Evolutionary conservation across 2,888 invertebrate species (phyloP), one percentile per base, ranked within the genome.

Genomic region (Mamestra brassicae): DNA sequence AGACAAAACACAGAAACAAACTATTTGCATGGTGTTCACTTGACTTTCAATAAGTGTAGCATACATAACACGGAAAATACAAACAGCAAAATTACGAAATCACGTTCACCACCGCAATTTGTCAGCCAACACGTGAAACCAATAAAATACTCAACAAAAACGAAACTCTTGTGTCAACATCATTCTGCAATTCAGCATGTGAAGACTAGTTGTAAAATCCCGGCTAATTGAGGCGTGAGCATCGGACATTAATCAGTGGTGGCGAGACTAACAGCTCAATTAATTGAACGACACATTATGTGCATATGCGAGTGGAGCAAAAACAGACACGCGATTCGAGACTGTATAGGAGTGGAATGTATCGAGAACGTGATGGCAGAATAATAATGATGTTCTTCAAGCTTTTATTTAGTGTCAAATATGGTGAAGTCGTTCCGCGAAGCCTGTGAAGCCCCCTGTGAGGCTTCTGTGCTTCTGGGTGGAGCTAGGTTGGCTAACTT

Each of bases 211-310:
- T 81, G 81, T 83, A 81, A 76, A 76, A 71, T 73, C 70, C 62
- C n/a, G 17, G 71, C 66, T 87, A 86, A 88, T 83, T 84, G 83
- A 80, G 82, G 85, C 92, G 90, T 92, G 91, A 84, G 80, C 76
- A 77, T 67, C 61, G 67, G 5, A 50, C 79, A 87, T 92, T 85
- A 89, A 90, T 92, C 86, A 90, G 74, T 62, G 64, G 38, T 82
- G 60, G 86, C 89, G 83, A 87, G 80, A 88, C 87, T 89, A 89
- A 92, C 89, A 80, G 79, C 89, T 91, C 89, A 89, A 92, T 92
- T 92, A 92, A 89, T 89, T 85, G 88, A 85, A 87, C 85, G 85
- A 84, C 64, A 72, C 77, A 85, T 88, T 89, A 89, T 87, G 88
- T 85, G 85, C 89, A 85, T 83, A 86, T 89, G 77, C 78, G 67